Base-by-base conservation (phyloP, 35 echinoderm and acorn worm species). In the Holothuria glaberrima region DNA sequence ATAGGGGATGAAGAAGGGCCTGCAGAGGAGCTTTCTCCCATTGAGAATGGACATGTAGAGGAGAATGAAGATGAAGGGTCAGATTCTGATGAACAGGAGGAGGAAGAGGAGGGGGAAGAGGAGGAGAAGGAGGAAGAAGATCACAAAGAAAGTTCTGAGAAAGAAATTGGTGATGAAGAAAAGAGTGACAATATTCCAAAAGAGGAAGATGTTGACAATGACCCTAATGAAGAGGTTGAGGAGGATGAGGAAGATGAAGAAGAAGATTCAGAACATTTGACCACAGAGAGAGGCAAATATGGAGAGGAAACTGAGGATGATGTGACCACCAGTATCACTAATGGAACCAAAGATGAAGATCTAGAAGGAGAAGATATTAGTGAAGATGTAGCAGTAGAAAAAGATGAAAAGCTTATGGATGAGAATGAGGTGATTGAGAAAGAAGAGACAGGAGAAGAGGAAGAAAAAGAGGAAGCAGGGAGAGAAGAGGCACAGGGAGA, bases 291-390 rank as follows among this genome's bases (percentile, higher is more conserved):
- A 78, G 74, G 74, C 44, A 48, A 50, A 25, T 16, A 78, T 22
- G 36, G 27, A 30, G 74, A 41, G n/a, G 74, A 78, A 20, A 78
- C 74, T 4, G 74, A 78, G 38, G 74, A 78, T n/a, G 74, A 78
- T 48, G 50, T 78, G 31, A 78, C 74, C 38, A 28, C 50, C 45
- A 78, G 74, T 48, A 78, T 78, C 74, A 78, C 74, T 33, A 78
- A 78, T 48, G 74, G 74, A 21, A 22, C 74, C 9, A 78, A 78
- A 35, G 74, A 78, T 48, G 50, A 78, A 13, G 74, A 48, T 78
- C 6, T 50, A 21, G 74, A 78, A 4, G 38, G 50, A 78, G 74
- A 78, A 48, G 74, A 78, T 22, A 48, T 22, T 18, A 78, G 74
- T 27, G 74, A 78, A 48, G 45, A 41, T 24, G 74, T 28, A 5